phyloP scores from a whole-genome alignment of 2,113 vertebrate species.

The Tetrao urogallus region DNA sequence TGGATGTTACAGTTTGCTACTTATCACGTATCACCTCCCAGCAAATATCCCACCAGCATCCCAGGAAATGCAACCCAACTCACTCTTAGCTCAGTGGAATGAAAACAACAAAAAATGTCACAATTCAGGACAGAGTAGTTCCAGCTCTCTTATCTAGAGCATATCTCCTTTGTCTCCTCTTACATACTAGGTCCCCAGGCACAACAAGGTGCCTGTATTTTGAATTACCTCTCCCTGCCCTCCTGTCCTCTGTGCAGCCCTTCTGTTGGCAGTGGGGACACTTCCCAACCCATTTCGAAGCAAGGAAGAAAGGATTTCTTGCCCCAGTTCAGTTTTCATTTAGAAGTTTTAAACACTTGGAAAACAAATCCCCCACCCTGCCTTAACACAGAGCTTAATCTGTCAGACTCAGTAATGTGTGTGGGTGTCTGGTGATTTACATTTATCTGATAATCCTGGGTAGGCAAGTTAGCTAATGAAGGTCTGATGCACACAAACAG shows the following conservation, averaged over 20 bases:
- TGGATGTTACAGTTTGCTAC: neutral
- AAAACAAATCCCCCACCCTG: neutral
- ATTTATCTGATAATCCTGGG: neutral
- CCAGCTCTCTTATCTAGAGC: neutral
- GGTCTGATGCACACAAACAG: neutral
- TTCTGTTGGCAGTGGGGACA: fast-evolving
- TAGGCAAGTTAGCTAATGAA: neutral
- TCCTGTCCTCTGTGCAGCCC: neutral
- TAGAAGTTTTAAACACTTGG: neutral
- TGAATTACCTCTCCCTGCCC: neutral
- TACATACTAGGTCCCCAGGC: neutral
- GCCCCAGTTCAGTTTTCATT: neutral
- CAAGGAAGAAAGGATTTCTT: neutral
- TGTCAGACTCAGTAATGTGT: neutral
- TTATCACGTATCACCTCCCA: neutral
- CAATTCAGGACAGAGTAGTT: neutral
- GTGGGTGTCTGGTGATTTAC: neutral
- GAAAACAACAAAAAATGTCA: neutral
- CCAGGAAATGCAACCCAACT: neutral
- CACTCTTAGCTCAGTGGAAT: neutral
- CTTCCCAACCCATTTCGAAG: neutral
- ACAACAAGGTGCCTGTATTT: neutral
- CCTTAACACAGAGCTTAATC: neutral
- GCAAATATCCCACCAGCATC: neutral
- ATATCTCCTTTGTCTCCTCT: neutral